A percentile compares a stretch with the other conserved stretches of the same genome.
phyloP scores from a whole-genome alignment of 2,888 invertebrate genomes.

The Lissonota sp. region DNA sequence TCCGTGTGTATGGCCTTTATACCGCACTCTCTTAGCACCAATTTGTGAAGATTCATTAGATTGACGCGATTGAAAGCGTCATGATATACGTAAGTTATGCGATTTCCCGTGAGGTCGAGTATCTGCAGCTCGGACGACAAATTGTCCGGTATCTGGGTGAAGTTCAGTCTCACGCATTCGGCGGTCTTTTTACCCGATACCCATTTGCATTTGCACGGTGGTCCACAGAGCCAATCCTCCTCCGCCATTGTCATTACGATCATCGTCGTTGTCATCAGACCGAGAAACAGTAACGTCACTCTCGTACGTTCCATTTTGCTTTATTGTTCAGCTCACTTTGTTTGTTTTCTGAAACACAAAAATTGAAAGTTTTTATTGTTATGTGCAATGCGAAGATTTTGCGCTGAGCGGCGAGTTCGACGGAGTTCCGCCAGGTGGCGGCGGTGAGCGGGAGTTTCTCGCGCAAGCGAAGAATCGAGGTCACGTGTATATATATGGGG shows the following conservation, averaged over 20 bases:
- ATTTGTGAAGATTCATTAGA: slow-evolving; percentile 92
- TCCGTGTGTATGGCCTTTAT: slow-evolving; percentile 89
- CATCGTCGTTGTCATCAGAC: slow-evolving; percentile 76
- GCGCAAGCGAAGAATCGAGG: too few species aligned
- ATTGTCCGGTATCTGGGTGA: slow-evolving; percentile 89
- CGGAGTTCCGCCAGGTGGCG: too few species aligned
- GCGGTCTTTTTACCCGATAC: slow-evolving; percentile 93
- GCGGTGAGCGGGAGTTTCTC: too few species aligned
- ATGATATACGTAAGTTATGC: slow-evolving; percentile 87
- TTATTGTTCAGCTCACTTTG: slow-evolving; percentile 16
- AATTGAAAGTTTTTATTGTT: slow-evolving; percentile 8
- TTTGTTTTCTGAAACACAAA: slow-evolving; percentile 59
- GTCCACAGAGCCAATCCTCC: slow-evolving; percentile 87
- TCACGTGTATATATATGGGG: too few species aligned
- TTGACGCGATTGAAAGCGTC: slow-evolving; percentile 89
- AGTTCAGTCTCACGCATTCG: slow-evolving; percentile 89
- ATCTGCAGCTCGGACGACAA: slow-evolving; percentile 88
- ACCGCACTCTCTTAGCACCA: slow-evolving; percentile 90
- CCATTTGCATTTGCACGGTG: slow-evolving; percentile 93
- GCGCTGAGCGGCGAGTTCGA: too few species aligned
- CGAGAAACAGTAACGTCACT: slow-evolving; percentile 71
- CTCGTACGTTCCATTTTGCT: slow-evolving; percentile 73
- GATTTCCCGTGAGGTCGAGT: slow-evolving; percentile 90
- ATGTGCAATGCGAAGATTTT: neutral
- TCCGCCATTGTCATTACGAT: slow-evolving; percentile 80